phyloP scores from a whole-genome alignment of 2,113 vertebrate species.

The Esox niger region DNA sequence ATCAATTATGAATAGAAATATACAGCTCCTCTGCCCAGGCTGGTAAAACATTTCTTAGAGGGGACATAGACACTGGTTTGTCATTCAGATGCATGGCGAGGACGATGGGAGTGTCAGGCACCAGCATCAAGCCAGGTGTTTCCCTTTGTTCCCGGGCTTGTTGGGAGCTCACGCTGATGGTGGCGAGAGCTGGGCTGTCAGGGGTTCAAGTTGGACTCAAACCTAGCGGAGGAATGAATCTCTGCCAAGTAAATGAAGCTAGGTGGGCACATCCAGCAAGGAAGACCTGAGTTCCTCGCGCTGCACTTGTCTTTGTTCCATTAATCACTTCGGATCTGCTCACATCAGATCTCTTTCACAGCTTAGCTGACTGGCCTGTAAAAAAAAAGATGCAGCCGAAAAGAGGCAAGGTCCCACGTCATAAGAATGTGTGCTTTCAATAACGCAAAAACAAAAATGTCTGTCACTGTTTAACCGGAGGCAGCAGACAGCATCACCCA shows the following conservation, averaged over 20 bases:
- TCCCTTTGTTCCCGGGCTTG: no score
- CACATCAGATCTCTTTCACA: no score
- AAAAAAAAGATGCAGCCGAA: no score
- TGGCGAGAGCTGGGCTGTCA: background rate
- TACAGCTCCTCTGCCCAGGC: constrained; percentile 79
- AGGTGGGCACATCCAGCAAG: no score
- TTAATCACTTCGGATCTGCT: no score
- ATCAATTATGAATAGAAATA: constrained; percentile 96
- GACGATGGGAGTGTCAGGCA: constrained; percentile 29
- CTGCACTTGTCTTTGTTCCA: no score
- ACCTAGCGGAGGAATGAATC: background rate
- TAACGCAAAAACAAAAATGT: background rate
- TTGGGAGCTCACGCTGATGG: background rate
- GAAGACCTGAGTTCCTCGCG: no score
- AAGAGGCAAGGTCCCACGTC: no score
- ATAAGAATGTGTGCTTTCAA: background rate
- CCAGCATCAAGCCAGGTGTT: no score
- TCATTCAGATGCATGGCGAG: constrained; percentile 73
- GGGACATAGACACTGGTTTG: constrained; percentile 78
- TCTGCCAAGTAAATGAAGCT: no score
- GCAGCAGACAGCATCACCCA: no score
- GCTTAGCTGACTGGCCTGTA: no score
- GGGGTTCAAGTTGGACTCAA: background rate
- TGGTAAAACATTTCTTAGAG: constrained; percentile 80
- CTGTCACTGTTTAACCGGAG: background rate